Evolutionary conservation across 1,140 invertebrate species (phyloP), one percentile per base, ranked within the genome.

Genomic region (Eubasilissa regina): DNA sequence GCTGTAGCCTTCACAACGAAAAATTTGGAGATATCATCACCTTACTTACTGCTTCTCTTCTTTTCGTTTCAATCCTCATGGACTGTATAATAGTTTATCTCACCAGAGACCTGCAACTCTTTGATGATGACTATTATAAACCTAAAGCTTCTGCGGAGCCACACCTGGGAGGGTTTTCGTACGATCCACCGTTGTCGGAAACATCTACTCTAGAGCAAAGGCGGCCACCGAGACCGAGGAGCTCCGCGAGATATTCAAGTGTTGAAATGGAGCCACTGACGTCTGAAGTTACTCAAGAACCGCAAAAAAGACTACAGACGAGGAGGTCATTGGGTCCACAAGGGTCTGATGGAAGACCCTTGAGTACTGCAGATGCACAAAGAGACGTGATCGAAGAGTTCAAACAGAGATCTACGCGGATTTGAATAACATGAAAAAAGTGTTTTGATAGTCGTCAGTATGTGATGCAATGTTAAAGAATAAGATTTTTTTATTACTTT

Each of bases 11-110:
- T 13, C 80, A 83, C 47, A 78, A 76, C 15, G 68, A 55, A 6
- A 15, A 74, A 17, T 83, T 83, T 62, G 82, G 78, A 13, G 80
- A 82, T 45, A 60, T 75, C 4, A 15, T 83, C 53, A 78, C 75
- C 19, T 47, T 73, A 21, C 25, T 83, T 3, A 83, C 80, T 11
- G 75, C 80, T 10, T 25, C 58, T 56, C 55, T 83, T 0, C 25
- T 83, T 10, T 19, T 83, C 0, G 44, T 62, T 1, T 81, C 82
- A 0, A 66, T 64, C 0, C 35, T 83, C 15, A 51, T 81, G 43
- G 68, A 80, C 62, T 58, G 72, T 15, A 15, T 78, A 10, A 75
- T 83, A 0, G 17, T 83, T 4, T 80, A 70, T 17, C 64, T 76
- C 11, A 47, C 48, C 0, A 78, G 62, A 19, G 21, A 82, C 25